Conservation (phyloP, 2,888 invertebrate species). For the Teleogryllus oceanicus region DNA sequence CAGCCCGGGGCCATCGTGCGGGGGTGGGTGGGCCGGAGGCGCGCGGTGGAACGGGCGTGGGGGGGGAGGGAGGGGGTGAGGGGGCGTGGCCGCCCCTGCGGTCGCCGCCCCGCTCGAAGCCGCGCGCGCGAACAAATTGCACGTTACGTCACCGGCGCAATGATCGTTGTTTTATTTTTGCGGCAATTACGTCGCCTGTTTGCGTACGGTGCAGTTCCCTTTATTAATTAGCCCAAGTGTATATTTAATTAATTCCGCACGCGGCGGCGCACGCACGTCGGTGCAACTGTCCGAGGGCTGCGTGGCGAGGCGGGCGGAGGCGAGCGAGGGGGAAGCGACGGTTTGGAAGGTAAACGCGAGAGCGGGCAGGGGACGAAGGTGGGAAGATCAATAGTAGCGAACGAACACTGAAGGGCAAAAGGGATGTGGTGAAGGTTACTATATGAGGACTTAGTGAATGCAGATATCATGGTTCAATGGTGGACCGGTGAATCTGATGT, state of each 20-base stretch:
- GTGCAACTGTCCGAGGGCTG: background rate
- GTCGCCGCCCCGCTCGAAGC: background rate
- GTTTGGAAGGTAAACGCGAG: background rate
- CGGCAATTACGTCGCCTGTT: constrained; percentile 9
- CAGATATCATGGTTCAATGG: background rate
- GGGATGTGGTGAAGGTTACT: background rate
- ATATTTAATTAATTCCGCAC: constrained; percentile 1
- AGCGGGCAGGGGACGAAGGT: background rate
- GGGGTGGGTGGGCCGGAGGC: no score
- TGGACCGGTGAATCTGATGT: background rate
- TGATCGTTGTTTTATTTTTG: constrained; percentile 18
- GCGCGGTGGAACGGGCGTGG: no score
- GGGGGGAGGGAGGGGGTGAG: no score
- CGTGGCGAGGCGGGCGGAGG: background rate
- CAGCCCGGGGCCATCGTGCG: no score
- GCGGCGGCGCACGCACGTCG: background rate
- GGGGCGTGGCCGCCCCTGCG: no score
- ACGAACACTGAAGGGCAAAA: background rate
- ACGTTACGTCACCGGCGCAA: background rate
- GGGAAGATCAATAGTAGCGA: background rate
- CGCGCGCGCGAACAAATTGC: background rate
- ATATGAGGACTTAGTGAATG: no score
- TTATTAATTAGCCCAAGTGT: constrained; percentile 11
- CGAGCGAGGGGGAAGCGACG: background rate
- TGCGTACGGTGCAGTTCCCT: constrained; percentile 4